Base-by-base conservation (phyloP, 2,888 invertebrate genomes). In the Mythimna loreyi region DNA sequence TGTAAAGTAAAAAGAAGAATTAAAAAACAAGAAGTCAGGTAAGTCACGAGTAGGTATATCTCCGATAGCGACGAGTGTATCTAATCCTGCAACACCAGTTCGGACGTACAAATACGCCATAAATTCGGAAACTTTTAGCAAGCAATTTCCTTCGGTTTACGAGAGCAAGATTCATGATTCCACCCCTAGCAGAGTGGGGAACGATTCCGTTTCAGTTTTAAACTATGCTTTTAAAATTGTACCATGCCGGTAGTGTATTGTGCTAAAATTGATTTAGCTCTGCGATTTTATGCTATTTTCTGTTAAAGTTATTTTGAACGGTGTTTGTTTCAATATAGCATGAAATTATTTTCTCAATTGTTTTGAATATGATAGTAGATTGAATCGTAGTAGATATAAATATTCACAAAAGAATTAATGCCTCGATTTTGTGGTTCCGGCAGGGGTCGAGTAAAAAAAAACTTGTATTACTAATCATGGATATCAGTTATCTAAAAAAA, bases 111-210 rank as follows among this genome's bases (percentile, higher is more conserved):
- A 92, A 92, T 91, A 89, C 89, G 92, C 92, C 86, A 94, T 95
- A 94, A 94, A 94, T 94, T 92, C 90, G 86, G 86, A 88, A 93
- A 94, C 92, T 94, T 93, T 94, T 93, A 93, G 92, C 92, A 90
- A 92, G 93, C 93, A 93, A 94, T 94, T 93, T 94, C 93, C 93
- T 91, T 84, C 89, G 90, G 92, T 92, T 92, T 91, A 90, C 91
- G 86, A 88, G 91, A 89, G 87, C 89, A 92, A 93, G 93, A 93
- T 94, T 92, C 93, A 93, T 90, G 91, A 88, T 87, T 83, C 86
- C 82, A 84, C 83, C 83, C 81, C 62, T 57, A 72, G 55, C 50
- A 52, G 56, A 71, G 72, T 70, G 70, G 83, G 82, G 82, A 82
- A 82, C 81, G 75, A 81, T 82, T 80, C 58, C 74, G 72, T 75